phyloP scores from a whole-genome alignment of 1,140 invertebrate species.

The Drosophila bipectinata region DNA sequence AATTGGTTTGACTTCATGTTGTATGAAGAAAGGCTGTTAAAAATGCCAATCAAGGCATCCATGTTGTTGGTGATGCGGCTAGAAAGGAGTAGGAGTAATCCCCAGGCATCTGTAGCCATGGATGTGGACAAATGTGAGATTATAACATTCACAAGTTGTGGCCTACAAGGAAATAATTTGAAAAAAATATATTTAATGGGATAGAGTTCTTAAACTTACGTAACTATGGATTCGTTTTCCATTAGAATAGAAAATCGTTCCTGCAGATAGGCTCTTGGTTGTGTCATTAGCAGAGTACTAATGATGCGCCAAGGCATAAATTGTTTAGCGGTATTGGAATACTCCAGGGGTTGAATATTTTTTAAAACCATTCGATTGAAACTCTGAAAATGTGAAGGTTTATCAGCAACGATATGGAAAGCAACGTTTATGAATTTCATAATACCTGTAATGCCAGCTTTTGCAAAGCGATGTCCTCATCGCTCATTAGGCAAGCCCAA shows the following conservation, averaged over 20 bases:
- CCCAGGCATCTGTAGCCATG: conserved; percentile 81
- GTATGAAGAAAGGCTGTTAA: conserved; percentile 62
- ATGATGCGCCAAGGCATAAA: conserved; percentile 81
- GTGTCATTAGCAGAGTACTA: conserved; percentile 55
- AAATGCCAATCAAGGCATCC: conserved; percentile 67
- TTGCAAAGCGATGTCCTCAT: conserved; percentile 66
- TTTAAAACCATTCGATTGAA: conserved; percentile 59
- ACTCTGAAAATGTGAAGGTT: conserved; percentile 42
- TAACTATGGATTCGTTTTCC: conserved; percentile 50
- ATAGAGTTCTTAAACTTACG: conserved; percentile 22
- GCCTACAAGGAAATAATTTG: conserved; percentile 37
- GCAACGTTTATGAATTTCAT: not conserved
- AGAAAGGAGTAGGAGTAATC: conserved; percentile 58
- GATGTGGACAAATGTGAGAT: conserved; percentile 74
- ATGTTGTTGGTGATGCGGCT: conserved; percentile 76
- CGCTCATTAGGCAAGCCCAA: conserved; percentile 65
- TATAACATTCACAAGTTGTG: conserved; percentile 58
- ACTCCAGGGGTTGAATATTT: conserved; percentile 71
- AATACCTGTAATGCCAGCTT: conserved; percentile 64
- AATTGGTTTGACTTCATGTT: conserved; percentile 70
- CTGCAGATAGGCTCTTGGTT: conserved; percentile 72
- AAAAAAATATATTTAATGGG: not conserved
- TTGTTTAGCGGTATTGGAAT: conserved; percentile 69
- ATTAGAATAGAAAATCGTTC: conserved; percentile 45
- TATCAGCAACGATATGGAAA: not conserved